phyloP scores from a whole-genome alignment of 2,888 invertebrate species.

The Acholoe squamosa region DNA sequence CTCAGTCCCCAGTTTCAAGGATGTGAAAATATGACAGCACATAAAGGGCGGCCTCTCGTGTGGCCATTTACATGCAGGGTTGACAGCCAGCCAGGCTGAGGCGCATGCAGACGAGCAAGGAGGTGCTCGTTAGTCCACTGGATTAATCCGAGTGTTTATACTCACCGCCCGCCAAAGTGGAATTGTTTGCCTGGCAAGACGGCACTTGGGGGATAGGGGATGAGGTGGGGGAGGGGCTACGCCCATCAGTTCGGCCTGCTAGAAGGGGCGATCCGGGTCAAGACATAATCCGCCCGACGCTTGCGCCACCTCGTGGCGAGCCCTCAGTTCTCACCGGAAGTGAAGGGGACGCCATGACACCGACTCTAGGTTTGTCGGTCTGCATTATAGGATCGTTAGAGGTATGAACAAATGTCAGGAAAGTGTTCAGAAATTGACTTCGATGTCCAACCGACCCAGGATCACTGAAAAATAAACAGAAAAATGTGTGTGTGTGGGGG shows the following conservation, averaged over 20 bases:
- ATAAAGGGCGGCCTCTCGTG: constrained; percentile 27
- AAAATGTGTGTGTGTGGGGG: too few relatives aligned
- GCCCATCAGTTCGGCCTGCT: neutral
- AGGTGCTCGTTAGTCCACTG: constrained; percentile 42
- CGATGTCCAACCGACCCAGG: too few relatives aligned
- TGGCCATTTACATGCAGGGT: constrained; percentile 61
- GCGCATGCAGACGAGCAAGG: constrained; percentile 41
- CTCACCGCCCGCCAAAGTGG: constrained; percentile 48
- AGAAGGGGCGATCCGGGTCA: neutral
- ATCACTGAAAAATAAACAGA: too few relatives aligned
- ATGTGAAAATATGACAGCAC: constrained; percentile 48
- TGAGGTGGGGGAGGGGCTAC: neutral
- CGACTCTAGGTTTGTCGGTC: too few relatives aligned
- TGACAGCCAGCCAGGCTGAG: constrained; percentile 38
- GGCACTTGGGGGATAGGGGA: neutral
- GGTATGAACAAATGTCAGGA: too few relatives aligned
- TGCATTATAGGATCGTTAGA: too few relatives aligned
- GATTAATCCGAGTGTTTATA: constrained; percentile 61
- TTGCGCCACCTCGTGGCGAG: constrained; percentile 57
- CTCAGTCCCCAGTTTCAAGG: constrained; percentile 14
- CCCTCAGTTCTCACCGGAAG: neutral
- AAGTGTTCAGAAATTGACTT: too few relatives aligned
- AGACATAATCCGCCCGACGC: constrained; percentile 7
- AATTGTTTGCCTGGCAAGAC: constrained; percentile 55
- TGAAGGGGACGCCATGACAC: neutral